Evolutionary conservation across 1,140 invertebrate species (phyloP).

Genomic region (Dryas iulia): DNA sequence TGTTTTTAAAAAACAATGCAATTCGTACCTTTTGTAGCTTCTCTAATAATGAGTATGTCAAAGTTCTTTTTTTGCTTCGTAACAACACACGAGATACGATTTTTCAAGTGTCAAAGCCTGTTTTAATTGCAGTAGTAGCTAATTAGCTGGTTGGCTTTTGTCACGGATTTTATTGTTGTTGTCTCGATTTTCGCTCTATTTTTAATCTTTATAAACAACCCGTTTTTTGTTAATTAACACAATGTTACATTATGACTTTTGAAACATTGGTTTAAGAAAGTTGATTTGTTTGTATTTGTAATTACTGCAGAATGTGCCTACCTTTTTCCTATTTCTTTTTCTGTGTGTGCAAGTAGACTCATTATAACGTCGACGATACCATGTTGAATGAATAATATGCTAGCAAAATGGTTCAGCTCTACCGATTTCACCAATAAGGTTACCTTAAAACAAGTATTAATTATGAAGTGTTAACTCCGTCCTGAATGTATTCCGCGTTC

Average conservation of each 20-base stretch:
- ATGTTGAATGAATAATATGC: too few species aligned
- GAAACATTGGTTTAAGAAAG: too few species aligned
- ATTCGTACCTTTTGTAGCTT: conserved; percentile 4
- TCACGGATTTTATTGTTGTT: conserved; percentile 1
- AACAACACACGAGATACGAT: conserved; percentile 1
- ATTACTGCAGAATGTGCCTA: too few species aligned
- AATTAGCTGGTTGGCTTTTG: conserved; percentile 12
- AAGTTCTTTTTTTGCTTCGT: not conserved
- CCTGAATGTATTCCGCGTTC: too few species aligned
- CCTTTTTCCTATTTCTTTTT: too few species aligned
- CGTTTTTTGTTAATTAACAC: not conserved
- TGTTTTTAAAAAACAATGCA: not conserved
- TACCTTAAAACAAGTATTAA: too few species aligned
- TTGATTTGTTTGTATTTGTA: too few species aligned
- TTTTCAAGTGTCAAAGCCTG: conserved; percentile 8
- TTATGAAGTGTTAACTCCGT: too few species aligned
- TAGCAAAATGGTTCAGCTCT: too few species aligned
- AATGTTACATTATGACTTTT: not conserved
- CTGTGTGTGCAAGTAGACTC: too few species aligned
- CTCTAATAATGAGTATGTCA: conserved; percentile 5
- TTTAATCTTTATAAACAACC: not conserved
- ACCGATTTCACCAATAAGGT: too few species aligned
- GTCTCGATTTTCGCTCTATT: conserved; percentile 3
- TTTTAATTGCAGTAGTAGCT: conserved; percentile 8
- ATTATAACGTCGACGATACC: too few species aligned